These are phyloP conservation scores for Peribatodes rhomboidaria DNA, from an alignment of 2,888 invertebrate species.

Conservation along the genomic window DNA sequence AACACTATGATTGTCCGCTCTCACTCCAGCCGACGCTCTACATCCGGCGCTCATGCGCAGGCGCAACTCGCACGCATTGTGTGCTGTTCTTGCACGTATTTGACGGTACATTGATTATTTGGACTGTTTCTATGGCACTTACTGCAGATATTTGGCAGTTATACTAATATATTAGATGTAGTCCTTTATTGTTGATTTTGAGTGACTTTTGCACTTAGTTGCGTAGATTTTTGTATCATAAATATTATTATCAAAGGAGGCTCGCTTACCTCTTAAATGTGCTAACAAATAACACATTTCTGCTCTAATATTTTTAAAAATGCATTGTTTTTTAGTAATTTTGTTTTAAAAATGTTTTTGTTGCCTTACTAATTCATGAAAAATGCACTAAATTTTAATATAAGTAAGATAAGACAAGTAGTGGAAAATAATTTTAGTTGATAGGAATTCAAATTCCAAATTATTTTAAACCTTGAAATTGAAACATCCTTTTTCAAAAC, in stretches of 20 bases:
- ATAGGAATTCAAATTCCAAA: no score
- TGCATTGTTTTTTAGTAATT: no score
- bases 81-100: constrained; percentile 29
- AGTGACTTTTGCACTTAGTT: neutral
- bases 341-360: no score
- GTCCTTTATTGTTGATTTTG: no score
- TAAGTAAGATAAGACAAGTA: no score
- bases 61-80: constrained; percentile 41
- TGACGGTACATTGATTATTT: constrained; percentile 30
- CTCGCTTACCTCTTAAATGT: no score
- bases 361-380: no score
- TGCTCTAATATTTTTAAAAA: no score
- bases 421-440: no score
- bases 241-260: no score
- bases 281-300: no score
- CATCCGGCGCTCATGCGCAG: constrained; percentile 43
- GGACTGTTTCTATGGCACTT: constrained; percentile 1
- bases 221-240: neutral
- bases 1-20: constrained; percentile 47
- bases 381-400: no score
- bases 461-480: neutral
- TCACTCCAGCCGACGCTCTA: constrained; percentile 46
- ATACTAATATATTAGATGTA: neutral
- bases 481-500: constrained; percentile 4
- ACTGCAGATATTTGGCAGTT: constrained; percentile 18